phyloP scores from a whole-genome alignment of 2,113 vertebrate species.

The Tichodroma muraria region DNA sequence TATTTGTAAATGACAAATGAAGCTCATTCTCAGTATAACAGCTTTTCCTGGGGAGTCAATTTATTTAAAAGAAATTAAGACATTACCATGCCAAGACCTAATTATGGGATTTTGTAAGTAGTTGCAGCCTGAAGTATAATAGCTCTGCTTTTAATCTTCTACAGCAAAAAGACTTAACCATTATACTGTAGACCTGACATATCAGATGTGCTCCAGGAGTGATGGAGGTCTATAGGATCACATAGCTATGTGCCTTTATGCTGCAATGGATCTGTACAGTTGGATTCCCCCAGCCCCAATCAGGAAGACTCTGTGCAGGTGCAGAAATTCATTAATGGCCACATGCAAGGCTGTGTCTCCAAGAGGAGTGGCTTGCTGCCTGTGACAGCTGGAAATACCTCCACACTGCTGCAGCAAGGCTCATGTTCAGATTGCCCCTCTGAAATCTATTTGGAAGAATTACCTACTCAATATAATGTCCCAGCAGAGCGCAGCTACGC shows the following conservation, averaged over 20 bases:
- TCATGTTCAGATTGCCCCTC: neutral
- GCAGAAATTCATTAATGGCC: neutral
- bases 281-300: neutral
- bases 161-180: neutral
- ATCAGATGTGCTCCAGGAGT: neutral
- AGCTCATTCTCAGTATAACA: neutral
- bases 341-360: neutral
- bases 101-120: neutral
- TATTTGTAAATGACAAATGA: slow-evolving; percentile 32
- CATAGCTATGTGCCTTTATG: neutral
- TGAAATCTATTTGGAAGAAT: neutral
- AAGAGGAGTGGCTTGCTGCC: neutral
- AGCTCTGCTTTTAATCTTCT: neutral
- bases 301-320: neutral
- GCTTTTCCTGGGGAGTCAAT: neutral
- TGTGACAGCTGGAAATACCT: neutral
- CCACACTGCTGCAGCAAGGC: neutral
- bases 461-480: neutral
- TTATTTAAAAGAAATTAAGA: slow-evolving; percentile 18
- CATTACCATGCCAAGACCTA: neutral
- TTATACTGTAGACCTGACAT: neutral
- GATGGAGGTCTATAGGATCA: accelerated
- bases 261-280: neutral
- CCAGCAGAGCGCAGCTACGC: neutral
- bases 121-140: neutral